Conservation (phyloP, 2,888 invertebrate species). For the Phragmatobia fuliginosa region DNA sequence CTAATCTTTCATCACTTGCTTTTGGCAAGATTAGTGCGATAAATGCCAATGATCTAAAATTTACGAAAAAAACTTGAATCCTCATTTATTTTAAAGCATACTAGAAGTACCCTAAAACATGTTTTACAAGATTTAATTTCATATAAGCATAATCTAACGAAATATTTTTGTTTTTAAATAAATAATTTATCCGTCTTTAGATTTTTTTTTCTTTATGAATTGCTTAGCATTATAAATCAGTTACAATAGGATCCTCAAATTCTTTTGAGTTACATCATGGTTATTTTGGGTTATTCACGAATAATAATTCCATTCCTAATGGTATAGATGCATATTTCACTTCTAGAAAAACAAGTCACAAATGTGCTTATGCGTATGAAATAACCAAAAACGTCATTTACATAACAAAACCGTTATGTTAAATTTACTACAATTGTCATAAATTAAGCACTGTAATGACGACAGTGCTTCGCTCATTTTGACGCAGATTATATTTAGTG, state of each 20-base stretch:
- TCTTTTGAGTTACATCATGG: background rate
- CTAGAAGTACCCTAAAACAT: no score
- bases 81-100: no score
- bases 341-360: background rate
- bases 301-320: background rate
- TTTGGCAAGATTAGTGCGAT: slow-evolving; percentile 33
- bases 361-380: slow-evolving; percentile 22
- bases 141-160: no score
- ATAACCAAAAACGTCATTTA: slow-evolving; percentile 35
- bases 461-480: slow-evolving; percentile 14
- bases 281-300: no score
- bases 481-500: slow-evolving; percentile 15
- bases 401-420: slow-evolving; percentile 46
- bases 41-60: slow-evolving; percentile 48
- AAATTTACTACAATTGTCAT: slow-evolving; percentile 35
- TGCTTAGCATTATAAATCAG: no score
- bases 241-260: no score
- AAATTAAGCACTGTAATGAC: slow-evolving; percentile 34
- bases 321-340: background rate
- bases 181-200: background rate
- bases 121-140: no score
- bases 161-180: no score
- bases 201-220: no score
- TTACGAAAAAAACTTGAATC: background rate
- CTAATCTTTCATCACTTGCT: slow-evolving; percentile 53